phyloP scores from a whole-genome alignment of 2,113 vertebrate species.

The Aphelocoma coerulescens region DNA sequence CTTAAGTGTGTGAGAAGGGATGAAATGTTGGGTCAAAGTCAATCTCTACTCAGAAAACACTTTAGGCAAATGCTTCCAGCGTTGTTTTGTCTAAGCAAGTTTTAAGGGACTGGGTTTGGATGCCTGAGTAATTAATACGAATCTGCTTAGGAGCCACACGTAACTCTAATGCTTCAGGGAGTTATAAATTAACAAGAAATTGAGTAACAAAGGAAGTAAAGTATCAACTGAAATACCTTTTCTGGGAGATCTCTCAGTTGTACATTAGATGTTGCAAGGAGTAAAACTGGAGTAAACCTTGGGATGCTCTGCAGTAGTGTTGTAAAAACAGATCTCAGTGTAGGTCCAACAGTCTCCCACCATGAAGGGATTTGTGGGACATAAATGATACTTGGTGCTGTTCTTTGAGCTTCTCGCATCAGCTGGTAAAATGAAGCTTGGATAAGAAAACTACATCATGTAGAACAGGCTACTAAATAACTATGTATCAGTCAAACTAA shows the following conservation, averaged over 20 bases:
- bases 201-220: not conserved
- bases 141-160: not conserved
- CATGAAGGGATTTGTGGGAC: conserved; percentile 88
- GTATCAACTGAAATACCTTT: conserved; percentile 56
- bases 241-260: conserved; percentile 47
- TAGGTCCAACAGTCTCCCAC: conserved; percentile 87
- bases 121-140: not conserved
- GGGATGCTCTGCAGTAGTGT: conserved; percentile 86
- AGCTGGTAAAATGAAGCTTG: conserved; percentile 69
- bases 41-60: not conserved
- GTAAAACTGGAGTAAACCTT: conserved; percentile 87
- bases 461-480: not conserved
- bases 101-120: not conserved
- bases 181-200: not conserved
- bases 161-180: not conserved
- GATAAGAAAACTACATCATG: not conserved
- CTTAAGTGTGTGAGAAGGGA: not conserved
- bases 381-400: conserved; percentile 90
- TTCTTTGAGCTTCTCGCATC: conserved; percentile 87
- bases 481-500: not conserved
- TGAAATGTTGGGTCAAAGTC: not conserved
- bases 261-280: conserved; percentile 87
- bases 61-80: not conserved
- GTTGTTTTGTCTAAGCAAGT: not conserved
- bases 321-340: conserved; percentile 85